phyloP scores from a whole-genome alignment of 2,888 invertebrate genomes.

The Philaethria dido region DNA sequence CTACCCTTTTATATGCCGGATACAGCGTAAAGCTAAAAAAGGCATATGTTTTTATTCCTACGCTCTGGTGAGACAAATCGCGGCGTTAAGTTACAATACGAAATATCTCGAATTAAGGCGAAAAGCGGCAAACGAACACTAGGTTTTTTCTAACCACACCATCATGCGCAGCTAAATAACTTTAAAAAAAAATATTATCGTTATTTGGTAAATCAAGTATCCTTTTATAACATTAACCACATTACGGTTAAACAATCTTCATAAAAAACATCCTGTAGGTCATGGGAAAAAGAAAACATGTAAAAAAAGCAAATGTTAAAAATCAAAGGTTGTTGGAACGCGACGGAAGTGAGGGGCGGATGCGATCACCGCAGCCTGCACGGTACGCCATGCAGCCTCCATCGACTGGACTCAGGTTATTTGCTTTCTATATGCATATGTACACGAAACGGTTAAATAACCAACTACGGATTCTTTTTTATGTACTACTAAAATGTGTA shows the following conservation, averaged over 20 bases:
- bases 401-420: constrained; percentile 12
- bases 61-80: no score
- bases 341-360: constrained; percentile 66
- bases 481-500: no score
- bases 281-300: constrained; percentile 63
- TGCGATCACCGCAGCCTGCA: constrained; percentile 65
- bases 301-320: constrained; percentile 39
- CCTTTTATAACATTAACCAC: constrained; percentile 37
- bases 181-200: neutral
- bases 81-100: no score
- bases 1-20: no score
- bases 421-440: neutral
- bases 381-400: constrained; percentile 31
- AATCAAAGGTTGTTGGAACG: constrained; percentile 50
- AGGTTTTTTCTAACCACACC: no score
- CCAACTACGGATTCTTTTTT: no score
- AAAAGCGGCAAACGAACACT: no score
- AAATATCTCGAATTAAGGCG: no score
- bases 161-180: no score
- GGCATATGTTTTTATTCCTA: no score
- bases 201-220: constrained; percentile 14
- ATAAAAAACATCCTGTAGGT: constrained; percentile 53
- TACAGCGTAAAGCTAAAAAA: no score
- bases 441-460: no score
- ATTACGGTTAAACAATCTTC: constrained; percentile 37